phyloP scores from a whole-genome alignment of 1,140 invertebrate genomes.

The Araneus ventricosus region DNA sequence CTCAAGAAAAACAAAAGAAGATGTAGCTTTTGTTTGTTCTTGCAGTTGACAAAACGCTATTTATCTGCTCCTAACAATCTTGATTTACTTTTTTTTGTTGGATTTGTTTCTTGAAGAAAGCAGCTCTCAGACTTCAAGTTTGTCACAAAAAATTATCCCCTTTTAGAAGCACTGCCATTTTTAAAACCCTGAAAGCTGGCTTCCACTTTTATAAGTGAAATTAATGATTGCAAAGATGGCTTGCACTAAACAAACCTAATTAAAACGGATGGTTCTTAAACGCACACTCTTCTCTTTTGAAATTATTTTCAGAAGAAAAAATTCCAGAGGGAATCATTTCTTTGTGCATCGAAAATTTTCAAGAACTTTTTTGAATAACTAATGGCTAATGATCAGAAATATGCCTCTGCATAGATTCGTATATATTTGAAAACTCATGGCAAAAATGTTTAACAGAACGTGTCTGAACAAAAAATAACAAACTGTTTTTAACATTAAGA shows the following conservation, averaged over 20 bases:
- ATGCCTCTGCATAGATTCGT: too few species aligned
- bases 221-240: conserved; percentile 6
- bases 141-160: conserved; percentile 10
- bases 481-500: too few species aligned
- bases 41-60: conserved; percentile 13
- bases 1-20: conserved; percentile 23
- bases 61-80: conserved; percentile 28
- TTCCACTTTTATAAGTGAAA: conserved; percentile 7
- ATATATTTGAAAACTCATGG: too few species aligned
- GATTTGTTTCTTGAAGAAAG: neutral
- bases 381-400: neutral
- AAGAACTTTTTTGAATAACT: neutral
- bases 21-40: conserved; percentile 8
- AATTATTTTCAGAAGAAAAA: neutral
- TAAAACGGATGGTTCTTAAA: conserved; percentile 13
- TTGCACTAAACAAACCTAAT: conserved; percentile 30
- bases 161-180: neutral
- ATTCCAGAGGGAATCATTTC: neutral
- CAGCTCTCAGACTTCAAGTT: neutral
- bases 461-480: too few species aligned
- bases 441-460: too few species aligned
- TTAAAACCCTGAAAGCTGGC: neutral
- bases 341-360: neutral
- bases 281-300: neutral
- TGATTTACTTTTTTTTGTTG: conserved; percentile 1